Conservation (phyloP, 2,888 invertebrate species). For the Nezara viridula region DNA sequence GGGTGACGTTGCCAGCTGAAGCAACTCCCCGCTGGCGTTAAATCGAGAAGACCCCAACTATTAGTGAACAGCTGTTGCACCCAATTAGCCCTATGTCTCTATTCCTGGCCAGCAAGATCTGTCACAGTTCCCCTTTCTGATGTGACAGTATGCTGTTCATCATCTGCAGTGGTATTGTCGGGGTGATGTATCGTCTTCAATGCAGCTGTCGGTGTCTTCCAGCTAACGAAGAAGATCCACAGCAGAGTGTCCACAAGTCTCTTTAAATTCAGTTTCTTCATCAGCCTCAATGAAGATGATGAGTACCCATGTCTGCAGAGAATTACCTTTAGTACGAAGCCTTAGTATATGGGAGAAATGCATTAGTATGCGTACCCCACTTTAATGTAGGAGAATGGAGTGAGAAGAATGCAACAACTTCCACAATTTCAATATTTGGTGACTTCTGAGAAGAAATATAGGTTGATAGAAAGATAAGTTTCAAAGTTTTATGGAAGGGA, state of each 20-base stretch:
- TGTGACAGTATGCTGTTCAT: conserved; percentile 25
- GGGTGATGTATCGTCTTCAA: background rate
- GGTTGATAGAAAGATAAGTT: too few relatives aligned
- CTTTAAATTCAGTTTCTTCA: too few relatives aligned
- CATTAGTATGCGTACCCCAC: too few relatives aligned
- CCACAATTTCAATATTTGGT: too few relatives aligned
- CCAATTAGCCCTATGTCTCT: conserved; percentile 38
- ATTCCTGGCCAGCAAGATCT: conserved; percentile 18
- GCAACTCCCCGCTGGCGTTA: conserved; percentile 22
- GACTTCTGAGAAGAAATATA: too few relatives aligned
- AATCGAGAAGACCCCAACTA: conserved; percentile 30
- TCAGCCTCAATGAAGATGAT: too few relatives aligned
- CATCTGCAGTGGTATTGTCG: background rate
- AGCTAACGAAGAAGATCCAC: background rate
- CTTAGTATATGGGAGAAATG: too few relatives aligned
- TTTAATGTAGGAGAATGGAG: too few relatives aligned
- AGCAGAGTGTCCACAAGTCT: background rate
- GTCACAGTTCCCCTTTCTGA: background rate
- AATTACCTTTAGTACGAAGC: too few relatives aligned
- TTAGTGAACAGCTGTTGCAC: conserved; percentile 20
- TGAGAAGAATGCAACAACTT: too few relatives aligned
- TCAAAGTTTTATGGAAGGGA: too few relatives aligned
- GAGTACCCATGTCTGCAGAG: too few relatives aligned
- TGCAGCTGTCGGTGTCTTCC: background rate
- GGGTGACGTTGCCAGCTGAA: background rate